phyloP scores from a whole-genome alignment of 2,797 vertebrate genomes.

The Ptychadena robeensis region DNA sequence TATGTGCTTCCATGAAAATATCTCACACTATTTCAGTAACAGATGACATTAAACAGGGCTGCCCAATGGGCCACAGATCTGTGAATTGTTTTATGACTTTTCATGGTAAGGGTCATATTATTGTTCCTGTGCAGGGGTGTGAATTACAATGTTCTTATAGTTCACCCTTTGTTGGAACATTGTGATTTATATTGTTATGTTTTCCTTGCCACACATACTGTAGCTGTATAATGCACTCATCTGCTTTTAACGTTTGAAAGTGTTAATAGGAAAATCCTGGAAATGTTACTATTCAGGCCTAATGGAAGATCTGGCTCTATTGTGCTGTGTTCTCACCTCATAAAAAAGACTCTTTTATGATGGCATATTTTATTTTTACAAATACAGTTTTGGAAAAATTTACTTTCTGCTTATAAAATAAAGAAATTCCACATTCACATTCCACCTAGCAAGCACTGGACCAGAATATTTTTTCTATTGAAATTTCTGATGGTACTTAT shows the following conservation, averaged over 20 bases:
- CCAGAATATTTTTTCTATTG: no score
- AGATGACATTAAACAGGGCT: background rate
- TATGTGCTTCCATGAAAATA: background rate
- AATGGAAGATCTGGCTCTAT: slow-evolving; percentile 67
- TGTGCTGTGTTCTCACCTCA: slow-evolving; percentile 66
- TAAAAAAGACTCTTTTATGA: slow-evolving; percentile 49
- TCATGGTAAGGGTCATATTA: background rate
- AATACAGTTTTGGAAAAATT: background rate
- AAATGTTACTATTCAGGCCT: slow-evolving; percentile 64
- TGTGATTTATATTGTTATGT: slow-evolving; percentile 24
- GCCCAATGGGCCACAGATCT: background rate
- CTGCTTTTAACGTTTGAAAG: slow-evolving; percentile 42
- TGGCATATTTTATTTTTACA: slow-evolving; percentile 1
- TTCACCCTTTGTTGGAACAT: slow-evolving; percentile 63
- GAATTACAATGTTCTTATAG: slow-evolving; percentile 46
- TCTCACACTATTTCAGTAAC: background rate
- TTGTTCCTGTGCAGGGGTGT: slow-evolving; percentile 5
- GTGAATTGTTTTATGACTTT: slow-evolving; percentile 10
- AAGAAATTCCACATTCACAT: background rate
- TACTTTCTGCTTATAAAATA: background rate
- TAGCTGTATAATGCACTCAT: slow-evolving; percentile 53
- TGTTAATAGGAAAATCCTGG: slow-evolving; percentile 64
- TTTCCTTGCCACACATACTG: background rate
- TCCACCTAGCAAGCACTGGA: background rate
- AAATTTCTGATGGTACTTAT: no score